Percentiles rank a stretch among this genome's conserved stretches.
Conservation (phyloP, 2,113 vertebrate genomes). For the Eleginops maclovinus region DNA sequence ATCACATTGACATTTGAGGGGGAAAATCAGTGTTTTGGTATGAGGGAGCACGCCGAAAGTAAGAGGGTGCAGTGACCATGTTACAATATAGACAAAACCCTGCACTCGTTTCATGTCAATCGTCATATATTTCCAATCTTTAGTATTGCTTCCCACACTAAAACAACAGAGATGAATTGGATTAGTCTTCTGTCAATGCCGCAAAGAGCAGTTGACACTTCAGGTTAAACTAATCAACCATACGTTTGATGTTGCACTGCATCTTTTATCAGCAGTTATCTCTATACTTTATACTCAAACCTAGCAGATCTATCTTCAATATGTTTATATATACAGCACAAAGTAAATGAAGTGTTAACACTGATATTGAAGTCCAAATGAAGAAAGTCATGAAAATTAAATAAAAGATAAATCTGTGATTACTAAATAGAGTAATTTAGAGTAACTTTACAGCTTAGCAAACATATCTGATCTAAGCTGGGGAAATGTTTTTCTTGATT, state of each 20-base stretch:
- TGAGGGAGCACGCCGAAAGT: too few relatives aligned
- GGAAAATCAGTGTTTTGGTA: too few relatives aligned
- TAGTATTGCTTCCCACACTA: background rate
- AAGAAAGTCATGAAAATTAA: background rate
- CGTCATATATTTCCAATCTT: background rate
- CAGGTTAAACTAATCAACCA: background rate
- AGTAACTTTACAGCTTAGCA: background rate
- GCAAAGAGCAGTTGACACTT: background rate
- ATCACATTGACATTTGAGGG: too few relatives aligned
- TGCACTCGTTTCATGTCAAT: background rate
- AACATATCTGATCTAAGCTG: background rate
- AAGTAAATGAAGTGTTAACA: background rate
- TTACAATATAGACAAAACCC: too few relatives aligned
- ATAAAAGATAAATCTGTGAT: background rate
- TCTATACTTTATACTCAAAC: background rate
- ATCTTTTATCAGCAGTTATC: background rate
- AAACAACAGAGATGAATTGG: background rate
- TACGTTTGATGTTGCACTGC: background rate
- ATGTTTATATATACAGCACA: background rate
- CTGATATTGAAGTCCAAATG: background rate
- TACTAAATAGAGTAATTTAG: background rate
- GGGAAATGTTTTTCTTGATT: background rate
- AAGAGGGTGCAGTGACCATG: too few relatives aligned
- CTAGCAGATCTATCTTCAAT: background rate
- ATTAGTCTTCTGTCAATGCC: background rate